Conservation (phyloP, 2,113 vertebrate genomes). For the Sterna hirundo region DNA sequence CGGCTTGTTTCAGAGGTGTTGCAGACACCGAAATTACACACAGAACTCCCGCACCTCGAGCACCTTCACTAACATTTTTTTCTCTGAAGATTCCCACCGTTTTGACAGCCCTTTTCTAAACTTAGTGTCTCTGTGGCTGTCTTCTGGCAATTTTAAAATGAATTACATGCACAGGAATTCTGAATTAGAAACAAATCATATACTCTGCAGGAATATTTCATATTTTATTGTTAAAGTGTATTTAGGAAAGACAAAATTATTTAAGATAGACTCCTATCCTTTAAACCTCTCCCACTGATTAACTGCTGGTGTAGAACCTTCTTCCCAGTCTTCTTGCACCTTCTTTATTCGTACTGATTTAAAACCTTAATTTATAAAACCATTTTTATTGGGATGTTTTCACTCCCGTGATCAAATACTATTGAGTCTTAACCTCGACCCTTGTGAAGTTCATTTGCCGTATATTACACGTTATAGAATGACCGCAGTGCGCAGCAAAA, state of each 20-base stretch:
- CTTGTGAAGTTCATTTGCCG: accelerated
- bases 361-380: neutral
- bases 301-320: neutral
- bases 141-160: neutral
- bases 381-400: neutral
- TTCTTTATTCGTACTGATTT: neutral
- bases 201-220: neutral
- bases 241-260: neutral
- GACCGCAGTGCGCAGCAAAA: accelerated
- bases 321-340: neutral
- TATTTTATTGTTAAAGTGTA: neutral
- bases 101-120: neutral
- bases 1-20: neutral
- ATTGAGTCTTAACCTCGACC: neutral
- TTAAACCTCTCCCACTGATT: neutral
- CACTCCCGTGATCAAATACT: neutral
- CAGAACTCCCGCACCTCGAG: neutral
- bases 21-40: constrained; percentile 14
- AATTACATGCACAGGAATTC: neutral
- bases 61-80: neutral
- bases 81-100: neutral
- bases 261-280: neutral
- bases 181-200: neutral
- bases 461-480: accelerated
- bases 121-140: neutral